Base-by-base conservation (phyloP, 64 coral and sea anemone species). In the Acropora tenuis region DNA sequence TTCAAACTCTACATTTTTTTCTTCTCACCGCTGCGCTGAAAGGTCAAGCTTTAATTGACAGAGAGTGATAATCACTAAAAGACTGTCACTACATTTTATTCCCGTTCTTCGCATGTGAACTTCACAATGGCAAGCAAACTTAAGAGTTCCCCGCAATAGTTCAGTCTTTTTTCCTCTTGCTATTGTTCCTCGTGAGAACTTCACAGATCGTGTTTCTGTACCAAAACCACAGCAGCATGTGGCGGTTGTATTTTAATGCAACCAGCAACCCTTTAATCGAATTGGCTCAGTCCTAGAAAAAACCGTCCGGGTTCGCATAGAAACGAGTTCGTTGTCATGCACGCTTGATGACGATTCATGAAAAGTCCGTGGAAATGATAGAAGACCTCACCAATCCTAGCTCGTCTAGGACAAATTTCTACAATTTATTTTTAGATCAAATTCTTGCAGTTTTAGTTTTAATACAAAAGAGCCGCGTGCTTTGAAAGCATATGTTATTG, bases 371-470 rank as follows among this genome's bases (percentile, higher is more conserved):
- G 81, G 20, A 47, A 11, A 43, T 19, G 16, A 47, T 65, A 49
- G 43, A 71, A 42, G 65, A 3, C 17, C 57, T 59, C 52, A 6
- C 4, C 47, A 15, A 15, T 43, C n/a, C 6, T 73, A 41, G n/a
- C 73, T 1, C 73, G 45, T 13, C 17, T 4, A 2, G 49, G 46
- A 42, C 45, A 47, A 48, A 16, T 78, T 78, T 85, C 63, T 71
- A 85, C 82, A 72, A 12, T 85, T 85, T 85, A 48, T 49, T 71
- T 85, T 85, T 46, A 15, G 61, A 72, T 85, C 43, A 85, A 85
- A 85, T 85, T 47, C 82, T 72, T 85, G 65, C 17, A 85, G 82
- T 85, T 7, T 63, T 63, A 69, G 13, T 69, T 45, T 10, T 44
- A 4, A n/a, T 71, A 85, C 82, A 85, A 85, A 55, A 68, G 45